Evolutionary conservation across 2,888 invertebrate species (phyloP), one percentile per base, ranked within the genome.

Genomic region (Phoronis australis): DNA sequence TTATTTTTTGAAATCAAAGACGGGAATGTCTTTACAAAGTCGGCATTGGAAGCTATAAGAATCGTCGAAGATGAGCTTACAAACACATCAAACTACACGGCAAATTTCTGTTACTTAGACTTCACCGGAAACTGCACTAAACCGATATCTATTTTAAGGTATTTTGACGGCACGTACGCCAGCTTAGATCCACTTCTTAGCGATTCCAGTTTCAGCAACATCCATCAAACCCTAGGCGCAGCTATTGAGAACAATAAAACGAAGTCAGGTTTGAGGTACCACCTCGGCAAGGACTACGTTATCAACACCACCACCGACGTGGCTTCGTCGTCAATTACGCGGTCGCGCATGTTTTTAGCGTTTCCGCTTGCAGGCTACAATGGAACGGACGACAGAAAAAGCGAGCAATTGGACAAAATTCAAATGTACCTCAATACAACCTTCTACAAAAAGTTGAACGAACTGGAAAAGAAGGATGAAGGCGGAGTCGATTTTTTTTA

Each of bases 131-230:
- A 4, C 2, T 60, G 60, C 37, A 31, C 31, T 3, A n/a, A 21
- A 27, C 57, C 59, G 4, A 47, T 25, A 18, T 60, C 59, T 5
- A 24, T 60, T 12, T 18, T 60, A 3, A 47, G 60, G 9, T 61
- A 48, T 41, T 61, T 61, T 26, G 61, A 61, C 37, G 61, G 61
- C 12, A 54, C 58, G 18, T 51, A 35, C 37, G 12, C 35, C 20
- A 20, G 45, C 25, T n/a, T 57, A 1, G 39, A 44, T 39, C 45
- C 51, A 15, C 35, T 50, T 4, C 55, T 61, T 37, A 47, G 53
- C 48, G 61, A 61, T 42, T 54, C 60, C n/a, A 42, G 44, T 2
- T 61, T 55, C 43, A 27, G 47, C n/a, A 54, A 60, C 41, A 55
- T 61, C 9, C 18, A 48, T 2, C 25, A 31, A 15, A 56, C 59